These are phyloP conservation scores for Borostomias antarcticus DNA, from an alignment of 2,797 vertebrate species.

Conservation along the genomic window DNA sequence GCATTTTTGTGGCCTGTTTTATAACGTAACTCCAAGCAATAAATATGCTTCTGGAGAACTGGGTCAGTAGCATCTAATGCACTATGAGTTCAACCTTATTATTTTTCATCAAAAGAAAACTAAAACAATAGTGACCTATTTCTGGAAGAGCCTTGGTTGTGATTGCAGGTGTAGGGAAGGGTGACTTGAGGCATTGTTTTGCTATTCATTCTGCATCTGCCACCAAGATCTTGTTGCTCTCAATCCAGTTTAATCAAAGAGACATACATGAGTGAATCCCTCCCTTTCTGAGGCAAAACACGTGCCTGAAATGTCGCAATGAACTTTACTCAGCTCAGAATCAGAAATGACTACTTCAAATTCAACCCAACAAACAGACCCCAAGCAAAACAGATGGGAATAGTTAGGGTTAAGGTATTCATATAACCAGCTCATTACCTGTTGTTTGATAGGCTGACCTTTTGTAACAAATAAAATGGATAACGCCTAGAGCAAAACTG, in stretches of 20 bases:
- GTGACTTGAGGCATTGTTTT: conserved; percentile 6
- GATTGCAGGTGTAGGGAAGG: conserved; percentile 45
- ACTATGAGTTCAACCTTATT: conserved; percentile 34
- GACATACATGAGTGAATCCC: conserved; percentile 21
- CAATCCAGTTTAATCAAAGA: conserved; percentile 41
- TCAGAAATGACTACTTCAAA: background rate
- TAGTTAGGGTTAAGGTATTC: conserved; percentile 27
- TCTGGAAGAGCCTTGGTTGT: conserved; percentile 39
- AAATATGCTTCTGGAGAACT: conserved; percentile 38
- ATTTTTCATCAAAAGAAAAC: conserved; percentile 49
- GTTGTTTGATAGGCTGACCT: conserved; percentile 55
- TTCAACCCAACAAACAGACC: background rate
- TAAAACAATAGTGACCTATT: conserved; percentile 43
- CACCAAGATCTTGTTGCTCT: conserved; percentile 24
- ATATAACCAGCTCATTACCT: conserved; percentile 51
- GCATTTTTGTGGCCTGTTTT: conserved; percentile 8
- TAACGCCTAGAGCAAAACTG: conserved; percentile 43
- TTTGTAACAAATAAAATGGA: conserved; percentile 44
- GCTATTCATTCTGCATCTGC: conserved; percentile 38
- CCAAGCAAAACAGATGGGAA: background rate
- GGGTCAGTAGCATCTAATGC: conserved; percentile 51
- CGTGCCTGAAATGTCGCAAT: background rate
- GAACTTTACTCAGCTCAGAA: background rate
- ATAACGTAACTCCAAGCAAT: conserved; percentile 1
- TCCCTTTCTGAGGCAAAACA: background rate